phyloP scores from a whole-genome alignment of 2,888 invertebrate genomes.

The Amiota minor region DNA sequence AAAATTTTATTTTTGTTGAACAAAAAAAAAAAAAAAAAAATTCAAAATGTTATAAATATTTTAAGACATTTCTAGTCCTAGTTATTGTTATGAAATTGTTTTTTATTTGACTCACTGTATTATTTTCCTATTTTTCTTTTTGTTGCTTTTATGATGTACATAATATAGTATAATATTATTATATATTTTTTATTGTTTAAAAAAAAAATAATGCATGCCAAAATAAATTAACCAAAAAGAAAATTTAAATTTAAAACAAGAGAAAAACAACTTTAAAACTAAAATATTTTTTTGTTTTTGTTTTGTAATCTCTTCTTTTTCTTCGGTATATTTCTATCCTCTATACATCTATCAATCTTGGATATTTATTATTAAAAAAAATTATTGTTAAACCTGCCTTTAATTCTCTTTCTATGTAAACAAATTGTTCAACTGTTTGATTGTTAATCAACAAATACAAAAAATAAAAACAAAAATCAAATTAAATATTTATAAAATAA shows the following conservation, averaged over 20 bases:
- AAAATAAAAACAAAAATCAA: slow-evolving; percentile 17
- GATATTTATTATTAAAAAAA: slow-evolving; percentile 47
- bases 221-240: slow-evolving; percentile 22
- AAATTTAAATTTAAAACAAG: slow-evolving; percentile 35
- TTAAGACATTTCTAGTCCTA: too few species aligned
- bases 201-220: neutral
- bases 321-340: slow-evolving; percentile 52
- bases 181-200: slow-evolving; percentile 30
- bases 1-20: slow-evolving; percentile 18
- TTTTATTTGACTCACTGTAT: too few species aligned
- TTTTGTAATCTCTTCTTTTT: slow-evolving; percentile 44
- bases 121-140: too few species aligned
- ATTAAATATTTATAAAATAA: slow-evolving; percentile 22
- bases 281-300: too few species aligned
- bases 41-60: too few species aligned
- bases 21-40: too few species aligned
- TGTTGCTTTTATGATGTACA: too few species aligned
- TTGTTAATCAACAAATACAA: neutral
- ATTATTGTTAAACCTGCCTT: slow-evolving; percentile 34
- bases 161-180: slow-evolving; percentile 41
- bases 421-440: slow-evolving; percentile 34
- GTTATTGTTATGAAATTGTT: too few species aligned
- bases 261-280: too few species aligned
- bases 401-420: slow-evolving; percentile 42
- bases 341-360: slow-evolving; percentile 53